A percentile compares a stretch with the other conserved stretches of the same genome.
Evolutionary conservation across 2,113 vertebrate genomes (phyloP).

Genomic region (Nettapus auritus): DNA sequence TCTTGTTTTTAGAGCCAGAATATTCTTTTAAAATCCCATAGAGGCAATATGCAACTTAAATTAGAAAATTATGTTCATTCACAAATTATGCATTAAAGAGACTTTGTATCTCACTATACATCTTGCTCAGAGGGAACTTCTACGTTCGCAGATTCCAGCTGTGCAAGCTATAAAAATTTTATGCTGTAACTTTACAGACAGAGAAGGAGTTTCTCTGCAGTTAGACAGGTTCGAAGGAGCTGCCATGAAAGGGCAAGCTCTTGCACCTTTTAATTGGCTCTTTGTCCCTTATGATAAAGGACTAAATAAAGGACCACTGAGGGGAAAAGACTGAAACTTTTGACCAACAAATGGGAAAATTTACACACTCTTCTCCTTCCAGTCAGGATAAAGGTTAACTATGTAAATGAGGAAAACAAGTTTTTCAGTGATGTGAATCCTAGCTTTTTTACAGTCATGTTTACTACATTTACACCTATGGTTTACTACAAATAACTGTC

Average conservation of each 20-base stretch:
- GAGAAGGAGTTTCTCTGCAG: conserved; percentile 1
- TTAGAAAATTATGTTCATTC: conserved; percentile 42
- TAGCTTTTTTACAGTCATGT: background rate
- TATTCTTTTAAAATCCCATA: conserved; percentile 48
- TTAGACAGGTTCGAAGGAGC: background rate
- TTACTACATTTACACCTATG: background rate
- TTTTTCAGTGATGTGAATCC: background rate
- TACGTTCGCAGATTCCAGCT: background rate
- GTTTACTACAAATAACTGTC: background rate
- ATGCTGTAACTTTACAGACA: background rate
- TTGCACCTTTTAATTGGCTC: background rate
- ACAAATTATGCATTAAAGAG: conserved; percentile 62
- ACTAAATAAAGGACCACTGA: background rate
- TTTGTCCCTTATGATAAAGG: background rate
- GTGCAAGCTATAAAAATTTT: conserved; percentile 52
- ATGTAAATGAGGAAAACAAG: background rate
- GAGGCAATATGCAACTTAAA: conserved; percentile 46
- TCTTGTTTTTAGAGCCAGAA: conserved; percentile 18
- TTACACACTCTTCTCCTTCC: background rate
- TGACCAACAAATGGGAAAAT: background rate
- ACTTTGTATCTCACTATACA: background rate
- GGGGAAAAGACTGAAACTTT: background rate
- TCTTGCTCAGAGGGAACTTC: conserved; percentile 49
- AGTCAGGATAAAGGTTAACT: background rate
- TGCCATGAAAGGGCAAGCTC: background rate